Evolutionary conservation across 2,888 invertebrate genomes (phyloP), one percentile per base, ranked within the genome.

Genomic region (Platycheirus rosarum): DNA sequence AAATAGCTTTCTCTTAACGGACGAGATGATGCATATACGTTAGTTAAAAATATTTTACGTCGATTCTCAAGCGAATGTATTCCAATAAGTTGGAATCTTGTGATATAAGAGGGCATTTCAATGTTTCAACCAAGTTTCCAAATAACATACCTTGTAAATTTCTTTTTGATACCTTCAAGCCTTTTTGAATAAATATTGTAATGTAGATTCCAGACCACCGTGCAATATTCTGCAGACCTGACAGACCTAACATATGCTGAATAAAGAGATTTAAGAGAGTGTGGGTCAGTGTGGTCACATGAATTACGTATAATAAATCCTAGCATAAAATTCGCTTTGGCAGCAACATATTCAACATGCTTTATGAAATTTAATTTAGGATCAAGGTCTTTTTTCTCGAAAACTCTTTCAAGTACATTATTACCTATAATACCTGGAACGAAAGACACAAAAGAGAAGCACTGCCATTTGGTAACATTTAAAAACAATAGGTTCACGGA

Each of bases 31-130:
- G 7, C n/a, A 46, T 20, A 9, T 3, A 46, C 1, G 20, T 46
- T 18, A 46, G 20, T 18, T 46, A 46, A 11, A 20, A 7, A 46
- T 20, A 46, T 46, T 46, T 46, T 46, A 9, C 20, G 20, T 46
- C 11, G 7, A 20, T 46, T 46, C n/a, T 46, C 46, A 9, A 42
- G 16, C 7, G 16, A 42, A 2, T 14, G 16, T 16, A 42, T 9
- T 7, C 18, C 42, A 2, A 46, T 20, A n/a, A 46, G 23, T 46
- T 23, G 23, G 9, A 2, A 46, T 23, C 20, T 46, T 20, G 20
- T n/a, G 6, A 23, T 23, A 23, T 23, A 23, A n/a, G n/a, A n/a
- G n/a, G 18, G 18, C 18, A 18, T 44, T 44, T 44, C 44, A 20
- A 44, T 44, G 9, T 44, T 18, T 16, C 42, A 44, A 44, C 44